Evolutionary conservation across 2,113 vertebrate genomes (phyloP), one percentile per base, ranked within the genome.

Genomic region (Sinocyclocheilus anophthalmus): DNA sequence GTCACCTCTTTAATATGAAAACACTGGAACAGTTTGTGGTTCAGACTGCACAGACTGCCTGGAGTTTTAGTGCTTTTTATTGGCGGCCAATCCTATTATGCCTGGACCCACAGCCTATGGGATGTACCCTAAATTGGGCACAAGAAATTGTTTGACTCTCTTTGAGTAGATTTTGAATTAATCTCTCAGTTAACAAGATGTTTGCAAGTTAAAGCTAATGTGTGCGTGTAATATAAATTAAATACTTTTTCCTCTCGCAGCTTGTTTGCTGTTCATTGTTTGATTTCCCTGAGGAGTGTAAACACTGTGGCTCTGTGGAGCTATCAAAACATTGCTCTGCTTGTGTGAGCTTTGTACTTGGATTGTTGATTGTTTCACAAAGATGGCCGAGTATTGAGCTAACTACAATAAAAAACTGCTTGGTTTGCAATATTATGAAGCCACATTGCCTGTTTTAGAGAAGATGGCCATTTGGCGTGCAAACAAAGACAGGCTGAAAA

Each of bases 21-120:
- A 78, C 83, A 59, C 59, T 67, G 12, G 73, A 76, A n/a, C 12
- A 16, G 42, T 13, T 76, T 76, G 72, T 48, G 72, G 72, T 76
- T 76, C 72, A 76, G 42, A 76, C 30, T 79, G 26, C 33, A 5
- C 39, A 75, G 42, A 75, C 30, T 80, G 26, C 33, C 10, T 80
- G 65, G n/a, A 79, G 65, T 39, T 85, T 84, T 50, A 80, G 14
- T 55, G 57, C 42, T 65, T 70, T 39, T 87, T 70, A 84, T 65
- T 50, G 45, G 57, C 9, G 20, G 24, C 57, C 57, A 30, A 50
- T 63, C 13, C 13, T 48, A 75, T 85, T 84, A 7, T 33, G n/a
- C 73, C 24, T 57, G 26, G 26, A 80, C 42, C 37, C 24, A 48
- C 39, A 76, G n/a, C 39, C n/a, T 65, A 81, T 81, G 24, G 8